A percentile compares a stretch with the other conserved stretches of the same genome.
These are phyloP conservation scores for Rhinichthys klamathensis DNA, from an alignment of 2,113 vertebrate species.

Conservation along the genomic window DNA sequence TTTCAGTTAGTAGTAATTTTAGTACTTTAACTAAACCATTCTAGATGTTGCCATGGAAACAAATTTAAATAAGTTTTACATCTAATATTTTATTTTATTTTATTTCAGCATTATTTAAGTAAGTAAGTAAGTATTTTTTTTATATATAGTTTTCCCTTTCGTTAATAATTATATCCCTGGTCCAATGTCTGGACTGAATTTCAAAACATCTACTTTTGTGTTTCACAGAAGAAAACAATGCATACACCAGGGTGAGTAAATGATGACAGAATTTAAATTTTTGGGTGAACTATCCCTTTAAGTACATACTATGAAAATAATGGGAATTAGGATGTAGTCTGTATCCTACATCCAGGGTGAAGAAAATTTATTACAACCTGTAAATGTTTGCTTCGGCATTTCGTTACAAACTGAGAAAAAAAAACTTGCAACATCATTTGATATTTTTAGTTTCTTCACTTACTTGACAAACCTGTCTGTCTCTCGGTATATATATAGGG, in stretches of 20 bases:
- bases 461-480: slow-evolving; percentile 21
- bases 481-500: neutral
- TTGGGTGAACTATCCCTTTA: neutral
- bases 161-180: neutral
- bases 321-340: neutral
- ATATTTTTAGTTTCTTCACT: slow-evolving; percentile 27
- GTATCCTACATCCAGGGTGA: neutral
- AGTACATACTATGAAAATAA: neutral
- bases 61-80: no score
- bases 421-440: neutral
- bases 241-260: neutral
- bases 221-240: neutral
- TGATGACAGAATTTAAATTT: neutral
- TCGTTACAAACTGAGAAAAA: neutral
- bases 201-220: neutral
- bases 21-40: no score
- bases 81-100: slow-evolving; percentile 2
- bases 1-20: neutral
- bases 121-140: neutral
- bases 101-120: neutral
- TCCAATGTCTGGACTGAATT: neutral
- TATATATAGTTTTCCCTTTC: neutral
- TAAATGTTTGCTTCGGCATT: neutral
- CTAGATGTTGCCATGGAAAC: no score
- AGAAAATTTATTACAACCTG: neutral